Conservation (phyloP, 2,797 vertebrate species). For the Typhlichthys subterraneus region DNA sequence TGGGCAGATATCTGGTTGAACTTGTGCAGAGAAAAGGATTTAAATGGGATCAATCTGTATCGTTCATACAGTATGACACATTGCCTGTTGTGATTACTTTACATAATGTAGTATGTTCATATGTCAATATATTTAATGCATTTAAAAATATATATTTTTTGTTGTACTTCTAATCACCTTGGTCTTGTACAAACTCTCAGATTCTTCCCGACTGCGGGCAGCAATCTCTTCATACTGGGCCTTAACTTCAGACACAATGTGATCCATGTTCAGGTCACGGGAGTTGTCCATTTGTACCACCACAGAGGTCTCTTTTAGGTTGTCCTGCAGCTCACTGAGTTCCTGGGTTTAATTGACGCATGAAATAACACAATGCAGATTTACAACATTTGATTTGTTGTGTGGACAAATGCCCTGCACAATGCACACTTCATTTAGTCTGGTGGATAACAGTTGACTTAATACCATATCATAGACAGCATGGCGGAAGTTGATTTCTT, state of each 20-base stretch:
- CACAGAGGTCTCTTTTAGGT: constrained; percentile 71
- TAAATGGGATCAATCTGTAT: constrained; percentile 2
- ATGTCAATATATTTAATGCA: background rate
- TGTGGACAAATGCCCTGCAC: background rate
- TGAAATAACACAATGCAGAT: constrained; percentile 2
- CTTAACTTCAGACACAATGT: constrained; percentile 72
- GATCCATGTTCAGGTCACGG: constrained; percentile 73
- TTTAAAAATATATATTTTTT: background rate
- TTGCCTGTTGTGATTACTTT: background rate
- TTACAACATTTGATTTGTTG: background rate
- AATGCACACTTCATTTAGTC: background rate
- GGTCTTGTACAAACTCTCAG: constrained; percentile 83
- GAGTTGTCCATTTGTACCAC: constrained; percentile 85
- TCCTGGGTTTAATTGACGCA: constrained; percentile 73
- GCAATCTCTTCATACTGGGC: constrained; percentile 75
- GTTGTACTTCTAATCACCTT: constrained; percentile 75
- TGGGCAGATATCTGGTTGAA: constrained; percentile 58
- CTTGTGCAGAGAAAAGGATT: constrained; percentile 49
- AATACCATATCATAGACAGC: constrained; percentile 78
- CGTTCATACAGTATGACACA: background rate
- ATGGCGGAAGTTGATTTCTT: constrained; percentile 79
- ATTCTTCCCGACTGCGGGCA: constrained; percentile 76
- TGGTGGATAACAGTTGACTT: background rate
- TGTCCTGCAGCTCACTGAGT: constrained; percentile 79
- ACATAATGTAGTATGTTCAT: no score